Percentiles rank a stretch among this genome's conserved stretches.
These are phyloP conservation scores for Eidolon helvum DNA, from an alignment of 2,113 vertebrate species.

Conservation along the genomic window DNA sequence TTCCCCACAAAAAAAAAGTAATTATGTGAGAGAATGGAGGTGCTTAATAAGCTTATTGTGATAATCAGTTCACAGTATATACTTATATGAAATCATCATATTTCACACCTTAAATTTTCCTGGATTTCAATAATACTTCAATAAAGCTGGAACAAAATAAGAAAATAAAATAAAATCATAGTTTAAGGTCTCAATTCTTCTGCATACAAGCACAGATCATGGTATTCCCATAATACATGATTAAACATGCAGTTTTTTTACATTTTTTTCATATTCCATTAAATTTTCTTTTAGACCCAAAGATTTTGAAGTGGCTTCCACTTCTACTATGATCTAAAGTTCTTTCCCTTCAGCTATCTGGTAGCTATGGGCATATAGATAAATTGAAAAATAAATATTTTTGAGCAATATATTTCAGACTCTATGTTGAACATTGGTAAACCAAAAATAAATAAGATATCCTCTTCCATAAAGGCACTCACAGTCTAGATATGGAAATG, in stretches of 20 bases:
- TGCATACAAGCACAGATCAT: not conserved
- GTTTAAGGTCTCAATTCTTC: not conserved
- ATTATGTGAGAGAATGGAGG: not conserved
- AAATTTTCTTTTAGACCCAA: constrained; percentile 53
- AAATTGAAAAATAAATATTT: constrained; percentile 14
- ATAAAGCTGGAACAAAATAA: not conserved
- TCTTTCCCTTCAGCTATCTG: not conserved
- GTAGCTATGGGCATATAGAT: not conserved
- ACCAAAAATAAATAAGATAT: not conserved
- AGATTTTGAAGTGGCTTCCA: constrained; percentile 53
- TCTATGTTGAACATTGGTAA: not conserved
- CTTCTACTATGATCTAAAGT: not conserved
- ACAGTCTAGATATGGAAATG: not conserved
- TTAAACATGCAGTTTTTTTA: not conserved
- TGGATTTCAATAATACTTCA: not conserved
- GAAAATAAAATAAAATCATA: not conserved
- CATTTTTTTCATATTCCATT: not conserved
- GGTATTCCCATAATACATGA: not conserved
- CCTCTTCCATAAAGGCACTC: not conserved
- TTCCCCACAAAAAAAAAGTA: not conserved
- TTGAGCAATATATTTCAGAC: not conserved
- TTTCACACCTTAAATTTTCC: not conserved
- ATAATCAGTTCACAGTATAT: not conserved
- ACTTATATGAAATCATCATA: not conserved
- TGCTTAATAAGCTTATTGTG: not conserved